phyloP scores from a whole-genome alignment of 2,797 vertebrate genomes.

The Sebastes nivosus region DNA sequence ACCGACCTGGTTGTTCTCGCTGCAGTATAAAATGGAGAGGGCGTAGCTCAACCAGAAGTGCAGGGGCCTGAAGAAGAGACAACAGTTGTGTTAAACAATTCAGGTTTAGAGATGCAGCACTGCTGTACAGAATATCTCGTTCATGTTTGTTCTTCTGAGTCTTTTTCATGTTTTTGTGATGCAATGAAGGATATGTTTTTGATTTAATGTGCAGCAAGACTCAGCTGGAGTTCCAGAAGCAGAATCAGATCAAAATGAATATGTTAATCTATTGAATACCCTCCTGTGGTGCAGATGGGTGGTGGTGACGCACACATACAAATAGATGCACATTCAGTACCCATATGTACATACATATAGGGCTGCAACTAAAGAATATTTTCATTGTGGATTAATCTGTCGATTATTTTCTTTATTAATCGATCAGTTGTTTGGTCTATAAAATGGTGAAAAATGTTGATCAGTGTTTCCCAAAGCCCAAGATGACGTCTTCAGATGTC shows the following conservation, averaged over 20 bases:
- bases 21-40: slow-evolving; percentile 94
- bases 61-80: slow-evolving; percentile 81
- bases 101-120: neutral
- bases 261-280: slow-evolving; percentile 38
- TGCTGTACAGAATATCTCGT: neutral
- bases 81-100: slow-evolving; percentile 13
- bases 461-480: no score
- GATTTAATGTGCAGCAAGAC: slow-evolving; percentile 32
- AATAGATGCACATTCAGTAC: neutral
- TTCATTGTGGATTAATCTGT: no score
- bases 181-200: slow-evolving; percentile 23
- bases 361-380: no score
- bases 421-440: no score
- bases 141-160: slow-evolving; percentile 16
- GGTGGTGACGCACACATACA: neutral
- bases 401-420: no score
- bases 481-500: no score
- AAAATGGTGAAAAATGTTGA: no score
- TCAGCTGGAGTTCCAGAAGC: slow-evolving; percentile 42
- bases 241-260: slow-evolving; percentile 56
- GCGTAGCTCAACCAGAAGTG: slow-evolving; percentile 90
- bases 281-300: slow-evolving; percentile 46
- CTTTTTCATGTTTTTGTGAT: slow-evolving; percentile 23
- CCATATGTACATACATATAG: no score
- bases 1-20: slow-evolving; percentile 90